These are phyloP conservation scores for Pammene aurita DNA, from an alignment of 2,888 invertebrate genomes.

Conservation along the genomic window DNA sequence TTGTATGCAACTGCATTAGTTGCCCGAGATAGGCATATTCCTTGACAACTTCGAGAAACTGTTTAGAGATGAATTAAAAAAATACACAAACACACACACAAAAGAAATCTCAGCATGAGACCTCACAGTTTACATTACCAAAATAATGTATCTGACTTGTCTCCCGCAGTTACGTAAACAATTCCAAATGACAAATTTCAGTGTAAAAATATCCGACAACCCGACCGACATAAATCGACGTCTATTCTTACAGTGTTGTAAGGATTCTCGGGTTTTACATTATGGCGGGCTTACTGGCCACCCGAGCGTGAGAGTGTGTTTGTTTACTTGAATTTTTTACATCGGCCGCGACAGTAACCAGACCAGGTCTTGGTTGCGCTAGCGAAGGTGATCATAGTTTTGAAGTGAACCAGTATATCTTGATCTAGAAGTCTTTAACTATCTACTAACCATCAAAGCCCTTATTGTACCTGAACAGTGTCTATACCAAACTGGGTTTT, in stretches of 20 bases:
- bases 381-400: background rate
- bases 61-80: too few relatives aligned
- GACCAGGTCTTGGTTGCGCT: conserved; percentile 42
- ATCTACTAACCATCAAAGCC: too few relatives aligned
- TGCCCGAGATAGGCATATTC: too few relatives aligned
- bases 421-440: background rate
- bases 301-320: conserved; percentile 77
- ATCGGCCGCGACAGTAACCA: conserved; percentile 81
- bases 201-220: conserved; percentile 35
- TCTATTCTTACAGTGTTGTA: conserved; percentile 46
- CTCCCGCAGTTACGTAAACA: conserved; percentile 41
- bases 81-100: too few relatives aligned
- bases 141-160: conserved; percentile 39
- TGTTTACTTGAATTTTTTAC: conserved; percentile 81
- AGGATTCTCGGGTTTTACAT: conserved; percentile 45
- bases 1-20: too few relatives aligned
- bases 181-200: conserved; percentile 64
- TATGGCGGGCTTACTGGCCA: conserved; percentile 58
- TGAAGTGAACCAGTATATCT: background rate
- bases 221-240: conserved; percentile 20
- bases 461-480: too few relatives aligned
- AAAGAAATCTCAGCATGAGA: conserved; percentile 32
- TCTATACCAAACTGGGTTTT: too few relatives aligned
- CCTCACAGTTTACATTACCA: conserved; percentile 37
- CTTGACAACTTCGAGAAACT: too few relatives aligned